phyloP scores from a whole-genome alignment of 2,888 invertebrate genomes.

The Amorpha juglandis region DNA sequence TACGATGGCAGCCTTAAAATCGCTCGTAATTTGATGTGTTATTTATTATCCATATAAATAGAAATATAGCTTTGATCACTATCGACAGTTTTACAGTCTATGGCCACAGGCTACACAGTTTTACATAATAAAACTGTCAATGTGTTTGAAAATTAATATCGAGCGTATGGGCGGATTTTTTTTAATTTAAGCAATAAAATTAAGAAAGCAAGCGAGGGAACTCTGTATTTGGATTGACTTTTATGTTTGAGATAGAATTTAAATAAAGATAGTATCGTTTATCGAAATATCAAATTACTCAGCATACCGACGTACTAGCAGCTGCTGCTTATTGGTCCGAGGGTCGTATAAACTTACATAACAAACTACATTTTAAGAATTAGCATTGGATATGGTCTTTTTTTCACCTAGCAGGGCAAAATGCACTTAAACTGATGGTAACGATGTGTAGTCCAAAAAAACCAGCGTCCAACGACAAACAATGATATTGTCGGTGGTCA shows the following conservation, averaged over 20 bases:
- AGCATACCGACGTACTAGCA: too few relatives aligned
- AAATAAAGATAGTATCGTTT: neutral
- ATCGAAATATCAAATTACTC: slow-evolving; percentile 10
- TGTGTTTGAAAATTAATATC: slow-evolving; percentile 11
- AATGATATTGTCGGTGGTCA: too few relatives aligned
- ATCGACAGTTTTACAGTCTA: neutral
- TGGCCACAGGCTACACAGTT: neutral
- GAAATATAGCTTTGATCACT: slow-evolving; percentile 16
- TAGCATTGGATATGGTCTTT: too few relatives aligned
- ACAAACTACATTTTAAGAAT: too few relatives aligned
- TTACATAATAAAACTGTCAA: slow-evolving; percentile 11
- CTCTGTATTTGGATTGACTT: slow-evolving; percentile 2
- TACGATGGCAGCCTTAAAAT: neutral
- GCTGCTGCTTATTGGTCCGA: too few relatives aligned
- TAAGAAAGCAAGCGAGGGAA: neutral
- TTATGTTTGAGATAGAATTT: slow-evolving; percentile 2
- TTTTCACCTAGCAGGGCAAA: too few relatives aligned
- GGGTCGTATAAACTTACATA: neutral
- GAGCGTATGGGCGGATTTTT: neutral
- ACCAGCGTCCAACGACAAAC: too few relatives aligned
- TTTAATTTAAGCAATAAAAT: neutral
- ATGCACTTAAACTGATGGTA: too few relatives aligned
- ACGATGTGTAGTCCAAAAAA: too few relatives aligned
- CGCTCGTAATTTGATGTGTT: neutral
- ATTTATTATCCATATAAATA: neutral